Conservation (phyloP, 1,140 invertebrate genomes). For the Helicoverpa armigera region DNA sequence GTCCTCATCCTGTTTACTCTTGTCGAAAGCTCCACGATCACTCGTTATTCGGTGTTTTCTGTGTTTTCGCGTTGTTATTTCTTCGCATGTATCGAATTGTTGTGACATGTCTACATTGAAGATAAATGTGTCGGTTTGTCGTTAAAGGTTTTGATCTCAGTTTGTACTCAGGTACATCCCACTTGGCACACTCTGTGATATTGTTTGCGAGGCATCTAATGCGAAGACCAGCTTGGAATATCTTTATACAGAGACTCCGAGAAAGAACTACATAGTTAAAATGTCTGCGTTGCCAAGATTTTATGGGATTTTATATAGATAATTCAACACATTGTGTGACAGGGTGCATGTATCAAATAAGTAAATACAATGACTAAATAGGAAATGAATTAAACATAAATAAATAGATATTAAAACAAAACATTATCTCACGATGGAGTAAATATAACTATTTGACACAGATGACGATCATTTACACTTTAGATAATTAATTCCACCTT, state of each 20-base stretch:
- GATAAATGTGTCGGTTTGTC: conserved; percentile 64
- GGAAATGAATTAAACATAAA: conserved; percentile 39
- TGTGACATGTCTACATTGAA: conserved; percentile 70
- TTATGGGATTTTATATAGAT: conserved; percentile 45
- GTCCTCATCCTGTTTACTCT: conserved; percentile 64
- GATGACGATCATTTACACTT: conserved; percentile 1
- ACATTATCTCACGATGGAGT: conserved; percentile 20
- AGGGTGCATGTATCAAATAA: conserved; percentile 82
- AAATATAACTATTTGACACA: background rate
- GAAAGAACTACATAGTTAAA: conserved; percentile 31
- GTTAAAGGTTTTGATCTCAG: conserved; percentile 64
- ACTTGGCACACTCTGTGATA: conserved; percentile 85
- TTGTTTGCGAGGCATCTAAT: conserved; percentile 59
- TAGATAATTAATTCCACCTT: no score
- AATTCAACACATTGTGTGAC: conserved; percentile 79
- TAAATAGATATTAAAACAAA: conserved; percentile 43
- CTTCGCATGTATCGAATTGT: conserved; percentile 82
- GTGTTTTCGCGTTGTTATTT: conserved; percentile 82
- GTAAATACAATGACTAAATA: conserved; percentile 45
- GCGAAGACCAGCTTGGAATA: conserved; percentile 55
- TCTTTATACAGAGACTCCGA: conserved; percentile 35
- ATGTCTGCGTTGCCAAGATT: conserved; percentile 44
- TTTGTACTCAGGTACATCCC: conserved; percentile 79
- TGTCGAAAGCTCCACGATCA: conserved; percentile 64
- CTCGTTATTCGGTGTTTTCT: conserved; percentile 74